Evolutionary conservation across 2,113 vertebrate genomes (phyloP).

Genomic region (Syngnathus typhle): DNA sequence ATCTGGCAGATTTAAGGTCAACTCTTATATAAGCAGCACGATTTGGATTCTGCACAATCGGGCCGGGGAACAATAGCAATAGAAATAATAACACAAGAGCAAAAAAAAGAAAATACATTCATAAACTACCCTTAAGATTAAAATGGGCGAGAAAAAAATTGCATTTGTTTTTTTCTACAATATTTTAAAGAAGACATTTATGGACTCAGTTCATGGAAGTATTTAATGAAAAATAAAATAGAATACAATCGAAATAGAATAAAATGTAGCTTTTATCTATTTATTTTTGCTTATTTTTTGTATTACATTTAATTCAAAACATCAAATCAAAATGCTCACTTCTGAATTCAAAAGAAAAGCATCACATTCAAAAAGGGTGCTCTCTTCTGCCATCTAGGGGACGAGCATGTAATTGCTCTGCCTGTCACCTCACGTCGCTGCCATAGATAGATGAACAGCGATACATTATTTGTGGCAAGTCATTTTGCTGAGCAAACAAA

Average conservation of each 20-base stretch:
- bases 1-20: slow-evolving; percentile 23
- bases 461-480: not conserved
- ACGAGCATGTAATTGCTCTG: not conserved
- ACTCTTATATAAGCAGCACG: slow-evolving; percentile 18
- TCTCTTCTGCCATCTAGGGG: not conserved
- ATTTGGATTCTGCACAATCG: not conserved
- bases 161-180: too few relatives aligned
- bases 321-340: too few relatives aligned
- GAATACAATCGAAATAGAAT: not conserved
- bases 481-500: not conserved
- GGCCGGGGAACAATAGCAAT: not conserved
- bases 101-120: too few relatives aligned
- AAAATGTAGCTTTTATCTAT: not conserved
- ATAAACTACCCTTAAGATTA: too few relatives aligned
- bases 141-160: too few relatives aligned
- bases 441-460: not conserved
- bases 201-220: too few relatives aligned
- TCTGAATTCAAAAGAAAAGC: too few relatives aligned
- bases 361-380: not conserved
- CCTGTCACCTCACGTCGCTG: not conserved
- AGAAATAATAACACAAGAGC: not conserved
- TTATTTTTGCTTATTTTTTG: not conserved
- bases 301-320: not conserved
- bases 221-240: not conserved
- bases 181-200: too few relatives aligned